Base-by-base conservation (phyloP, 2,113 vertebrate genomes). In the Stomatorhinus ivindoensis region DNA sequence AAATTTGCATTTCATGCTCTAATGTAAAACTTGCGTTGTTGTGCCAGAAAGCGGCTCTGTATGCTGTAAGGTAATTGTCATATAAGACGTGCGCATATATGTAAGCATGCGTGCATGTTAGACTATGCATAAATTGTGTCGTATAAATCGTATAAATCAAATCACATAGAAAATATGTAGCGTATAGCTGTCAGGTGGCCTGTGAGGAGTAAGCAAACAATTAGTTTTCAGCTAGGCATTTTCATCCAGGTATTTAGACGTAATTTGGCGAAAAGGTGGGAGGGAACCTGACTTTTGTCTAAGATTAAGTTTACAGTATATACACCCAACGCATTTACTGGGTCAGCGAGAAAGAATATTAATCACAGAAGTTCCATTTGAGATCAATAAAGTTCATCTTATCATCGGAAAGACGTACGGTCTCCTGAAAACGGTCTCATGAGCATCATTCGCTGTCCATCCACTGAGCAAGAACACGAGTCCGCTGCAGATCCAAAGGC, bases 1-100 rank as follows among this genome's bases (percentile, higher is more conserved):
- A 89, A 76, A 92, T 95, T 94, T 95, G 92, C 93, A 95, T 95
- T 84, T 91, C 90, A 90, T 91, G n/a, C 90, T 85, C 87, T 90
- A 46, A 39, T 42, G 90, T 92, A 90, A 94, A 93, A 92, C 93
- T 89, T 92, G 10, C 1, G 48, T 90, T 15, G 61, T 4, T 13
- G 61, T 69, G 27, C 10, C 61, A 69, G 61, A 69, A 69, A 69
- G 61, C 61, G 61, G 19, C 27, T 65, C 61, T 31, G 55, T 61
- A 61, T 61, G 55, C 1, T 19, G 53, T 58, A 4, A 53, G 15
- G 17, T 19, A 24, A 24, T 6, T 55, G 51, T 55, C 51, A 55
- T 21, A 53, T 55, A 55, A 21, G 19, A 55, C 53, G 5, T n/a
- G 24, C 24, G 55, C 24, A 9, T 27, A 27, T 1, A 27, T 27